Conservation (phyloP, 2,888 invertebrate species). For the Aphrophora alni region DNA sequence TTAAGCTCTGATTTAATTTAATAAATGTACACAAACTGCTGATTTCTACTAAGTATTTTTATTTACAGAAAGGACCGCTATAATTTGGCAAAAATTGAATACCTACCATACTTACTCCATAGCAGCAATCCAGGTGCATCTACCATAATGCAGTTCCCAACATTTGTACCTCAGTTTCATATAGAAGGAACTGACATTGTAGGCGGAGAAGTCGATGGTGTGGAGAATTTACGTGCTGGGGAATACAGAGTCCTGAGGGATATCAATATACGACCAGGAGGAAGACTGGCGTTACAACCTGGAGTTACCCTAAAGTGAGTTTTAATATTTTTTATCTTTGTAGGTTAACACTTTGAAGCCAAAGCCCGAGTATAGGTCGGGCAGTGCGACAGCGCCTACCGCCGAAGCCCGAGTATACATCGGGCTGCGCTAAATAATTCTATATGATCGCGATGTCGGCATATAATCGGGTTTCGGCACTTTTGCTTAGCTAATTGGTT, state of each 20-base stretch:
- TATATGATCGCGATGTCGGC: too few species aligned
- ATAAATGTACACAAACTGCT: too few species aligned
- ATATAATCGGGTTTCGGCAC: too few species aligned
- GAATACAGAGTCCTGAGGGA: constrained; percentile 93
- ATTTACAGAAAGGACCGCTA: constrained; percentile 81
- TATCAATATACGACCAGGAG: constrained; percentile 90
- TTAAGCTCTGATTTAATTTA: too few species aligned
- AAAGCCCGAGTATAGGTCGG: too few species aligned
- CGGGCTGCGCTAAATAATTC: too few species aligned
- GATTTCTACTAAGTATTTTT: not conserved
- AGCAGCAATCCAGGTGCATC: constrained; percentile 89
- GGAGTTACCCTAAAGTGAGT: constrained; percentile 76
- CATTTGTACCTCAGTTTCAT: constrained; percentile 80
- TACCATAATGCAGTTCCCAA: constrained; percentile 76
- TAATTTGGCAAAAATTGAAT: constrained; percentile 90
- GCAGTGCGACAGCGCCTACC: too few species aligned
- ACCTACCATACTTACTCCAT: constrained; percentile 89
- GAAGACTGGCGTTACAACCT: constrained; percentile 83
- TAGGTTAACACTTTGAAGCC: too few species aligned
- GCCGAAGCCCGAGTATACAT: too few species aligned
- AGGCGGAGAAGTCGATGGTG: constrained; percentile 93
- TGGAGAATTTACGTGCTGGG: constrained; percentile 79
- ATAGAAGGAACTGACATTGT: constrained; percentile 73
- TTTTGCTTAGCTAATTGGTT: too few species aligned
- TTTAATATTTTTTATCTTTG: too few species aligned